Conservation (phyloP, 2,797 vertebrate genomes). For the Falco peregrinus region DNA sequence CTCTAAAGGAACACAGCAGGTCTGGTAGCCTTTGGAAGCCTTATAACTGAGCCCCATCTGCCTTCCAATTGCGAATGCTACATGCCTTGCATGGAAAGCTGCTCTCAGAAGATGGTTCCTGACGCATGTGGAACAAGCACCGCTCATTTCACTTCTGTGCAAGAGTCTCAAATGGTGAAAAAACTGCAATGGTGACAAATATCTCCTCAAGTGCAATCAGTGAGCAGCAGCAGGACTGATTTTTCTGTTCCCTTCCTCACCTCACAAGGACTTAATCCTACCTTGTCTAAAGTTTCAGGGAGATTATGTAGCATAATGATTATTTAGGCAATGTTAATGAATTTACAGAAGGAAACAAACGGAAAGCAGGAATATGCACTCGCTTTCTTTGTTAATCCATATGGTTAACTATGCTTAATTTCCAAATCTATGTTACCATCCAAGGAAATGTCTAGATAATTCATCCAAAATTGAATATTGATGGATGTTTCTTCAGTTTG, state of each 20-base stretch:
- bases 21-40: not conserved
- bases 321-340: not conserved
- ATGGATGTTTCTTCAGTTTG: not conserved
- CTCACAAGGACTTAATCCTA: not conserved
- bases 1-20: not conserved
- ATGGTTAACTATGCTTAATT: not conserved
- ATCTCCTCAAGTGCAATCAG: not conserved
- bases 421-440: not conserved
- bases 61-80: not conserved
- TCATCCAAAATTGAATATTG: not conserved
- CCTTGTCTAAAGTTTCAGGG: not conserved
- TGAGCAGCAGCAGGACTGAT: rapidly evolving
- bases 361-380: not conserved
- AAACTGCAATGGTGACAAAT: not conserved
- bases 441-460: not conserved
- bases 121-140: not conserved
- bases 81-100: not conserved
- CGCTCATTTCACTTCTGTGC: not conserved
- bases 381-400: not conserved
- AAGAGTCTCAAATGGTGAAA: not conserved
- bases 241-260: not conserved
- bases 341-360: not conserved
- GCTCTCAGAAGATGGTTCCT: not conserved
- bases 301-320: not conserved
- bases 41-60: not conserved